These are phyloP conservation scores for Argyresthia goedartella DNA, from an alignment of 2,888 invertebrate species.

Conservation along the genomic window DNA sequence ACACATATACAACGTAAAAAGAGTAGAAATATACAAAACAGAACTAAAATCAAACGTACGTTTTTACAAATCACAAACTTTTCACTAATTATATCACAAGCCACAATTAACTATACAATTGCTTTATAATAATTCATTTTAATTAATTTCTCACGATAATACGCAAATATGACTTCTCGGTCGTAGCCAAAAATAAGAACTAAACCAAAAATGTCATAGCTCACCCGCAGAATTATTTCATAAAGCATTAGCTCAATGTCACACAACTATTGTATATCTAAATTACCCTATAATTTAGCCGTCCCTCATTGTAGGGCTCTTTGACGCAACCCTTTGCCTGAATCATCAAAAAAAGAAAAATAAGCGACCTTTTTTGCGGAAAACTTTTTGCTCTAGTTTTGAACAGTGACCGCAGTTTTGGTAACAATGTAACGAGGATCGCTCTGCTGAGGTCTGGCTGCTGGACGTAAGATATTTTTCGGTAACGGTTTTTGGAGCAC, in stretches of 20 bases:
- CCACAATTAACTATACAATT: neutral
- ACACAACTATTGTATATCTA: constrained; percentile 46
- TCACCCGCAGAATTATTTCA: constrained; percentile 41
- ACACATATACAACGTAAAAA: no score
- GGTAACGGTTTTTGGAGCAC: no score
- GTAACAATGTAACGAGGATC: constrained; percentile 46
- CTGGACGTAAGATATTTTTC: no score
- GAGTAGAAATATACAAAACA: no score
- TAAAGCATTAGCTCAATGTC: constrained; percentile 47
- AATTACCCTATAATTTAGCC: constrained; percentile 51
- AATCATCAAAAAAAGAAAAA: constrained; percentile 22
- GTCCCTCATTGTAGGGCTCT: constrained; percentile 28
- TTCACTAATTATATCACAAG: neutral
- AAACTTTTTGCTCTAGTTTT: constrained; percentile 59
- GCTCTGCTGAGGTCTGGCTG: constrained; percentile 17
- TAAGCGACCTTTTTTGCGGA: constrained; percentile 29
- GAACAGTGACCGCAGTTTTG: constrained; percentile 47
- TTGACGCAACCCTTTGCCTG: constrained; percentile 36
- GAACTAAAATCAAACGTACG: no score
- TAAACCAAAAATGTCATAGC: constrained; percentile 27
- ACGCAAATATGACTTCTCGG: constrained; percentile 30
- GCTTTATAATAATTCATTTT: neutral
- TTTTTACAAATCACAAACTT: neutral
- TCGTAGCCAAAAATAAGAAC: constrained; percentile 45
- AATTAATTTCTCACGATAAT: neutral